These are phyloP conservation scores for Tragopan temminckii DNA, from an alignment of 2,797 vertebrate species.

Conservation along the genomic window DNA sequence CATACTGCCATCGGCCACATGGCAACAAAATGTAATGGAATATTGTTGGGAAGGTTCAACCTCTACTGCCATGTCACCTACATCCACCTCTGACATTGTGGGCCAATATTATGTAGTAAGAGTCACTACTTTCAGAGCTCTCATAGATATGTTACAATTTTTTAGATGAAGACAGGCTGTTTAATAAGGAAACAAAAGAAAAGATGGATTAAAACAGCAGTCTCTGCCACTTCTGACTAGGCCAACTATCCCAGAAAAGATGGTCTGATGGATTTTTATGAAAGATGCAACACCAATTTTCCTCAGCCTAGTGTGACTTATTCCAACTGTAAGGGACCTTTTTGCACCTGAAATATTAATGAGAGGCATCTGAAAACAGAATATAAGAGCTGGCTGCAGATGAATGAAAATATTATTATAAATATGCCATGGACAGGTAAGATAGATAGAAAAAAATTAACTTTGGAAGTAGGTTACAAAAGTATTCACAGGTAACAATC, in stretches of 20 bases:
- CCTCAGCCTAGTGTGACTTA: background rate
- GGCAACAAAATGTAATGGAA: background rate
- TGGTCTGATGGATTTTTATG: background rate
- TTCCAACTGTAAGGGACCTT: background rate
- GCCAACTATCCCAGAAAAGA: background rate
- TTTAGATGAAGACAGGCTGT: constrained; percentile 32
- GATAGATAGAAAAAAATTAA: background rate
- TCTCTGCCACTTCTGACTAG: background rate
- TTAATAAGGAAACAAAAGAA: constrained; percentile 48
- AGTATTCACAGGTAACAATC: background rate
- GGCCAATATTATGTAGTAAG: background rate
- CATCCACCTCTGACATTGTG: background rate
- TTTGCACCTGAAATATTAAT: constrained; percentile 1
- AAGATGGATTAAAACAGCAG: constrained; percentile 2
- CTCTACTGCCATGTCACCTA: background rate
- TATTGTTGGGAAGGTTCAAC: background rate
- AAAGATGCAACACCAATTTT: background rate
- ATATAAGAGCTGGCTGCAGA: background rate
- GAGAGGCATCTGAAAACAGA: constrained; percentile 15
- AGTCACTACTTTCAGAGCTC: background rate
- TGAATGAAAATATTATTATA: background rate
- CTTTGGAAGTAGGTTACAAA: background rate
- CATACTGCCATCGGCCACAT: background rate
- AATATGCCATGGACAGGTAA: background rate
- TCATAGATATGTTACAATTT: constrained; percentile 27